These are phyloP conservation scores for Gephyroberyx darwinii DNA, from an alignment of 2,797 vertebrate genomes.

Conservation along the genomic window DNA sequence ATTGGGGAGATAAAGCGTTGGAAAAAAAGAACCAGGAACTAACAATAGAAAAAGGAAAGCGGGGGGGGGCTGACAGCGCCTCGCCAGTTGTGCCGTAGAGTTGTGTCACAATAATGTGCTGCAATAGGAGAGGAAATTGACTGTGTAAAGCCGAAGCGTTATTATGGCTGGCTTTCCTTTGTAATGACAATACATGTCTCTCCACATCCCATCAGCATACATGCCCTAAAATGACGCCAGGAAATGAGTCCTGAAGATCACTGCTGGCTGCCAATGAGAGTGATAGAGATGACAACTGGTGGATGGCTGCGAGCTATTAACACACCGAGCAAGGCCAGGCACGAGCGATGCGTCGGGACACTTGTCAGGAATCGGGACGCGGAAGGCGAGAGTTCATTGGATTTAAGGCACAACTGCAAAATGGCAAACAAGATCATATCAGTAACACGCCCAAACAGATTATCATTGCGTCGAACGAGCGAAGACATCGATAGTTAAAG, in stretches of 20 bases:
- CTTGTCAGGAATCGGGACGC: constrained; percentile 45
- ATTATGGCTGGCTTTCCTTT: constrained; percentile 78
- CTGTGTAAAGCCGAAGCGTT: constrained; percentile 82
- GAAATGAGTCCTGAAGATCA: constrained; percentile 82
- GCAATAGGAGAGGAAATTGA: constrained; percentile 81
- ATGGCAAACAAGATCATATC: constrained; percentile 26
- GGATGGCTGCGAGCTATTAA: constrained; percentile 59
- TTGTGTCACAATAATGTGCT: constrained; percentile 74
- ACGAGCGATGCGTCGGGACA: constrained; percentile 34
- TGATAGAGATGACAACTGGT: constrained; percentile 65
- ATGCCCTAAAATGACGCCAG: constrained; percentile 72
- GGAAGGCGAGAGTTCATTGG: constrained; percentile 33
- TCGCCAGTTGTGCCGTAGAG: constrained; percentile 63
- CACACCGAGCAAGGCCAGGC: constrained; percentile 23
- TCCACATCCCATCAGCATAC: constrained; percentile 77
- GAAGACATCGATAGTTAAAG: constrained; percentile 30
- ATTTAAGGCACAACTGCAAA: constrained; percentile 27
- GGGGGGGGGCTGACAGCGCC: constrained; percentile 38
- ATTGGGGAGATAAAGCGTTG: constrained; percentile 40
- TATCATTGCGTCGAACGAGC: constrained; percentile 6
- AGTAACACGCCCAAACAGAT: constrained; percentile 28
- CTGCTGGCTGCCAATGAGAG: constrained; percentile 70
- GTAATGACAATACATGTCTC: constrained; percentile 81
- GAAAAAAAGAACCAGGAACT: constrained; percentile 29
- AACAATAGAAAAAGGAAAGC: constrained; percentile 24